Conservation (phyloP, 2,113 vertebrate species). For the Malurus elegans region DNA sequence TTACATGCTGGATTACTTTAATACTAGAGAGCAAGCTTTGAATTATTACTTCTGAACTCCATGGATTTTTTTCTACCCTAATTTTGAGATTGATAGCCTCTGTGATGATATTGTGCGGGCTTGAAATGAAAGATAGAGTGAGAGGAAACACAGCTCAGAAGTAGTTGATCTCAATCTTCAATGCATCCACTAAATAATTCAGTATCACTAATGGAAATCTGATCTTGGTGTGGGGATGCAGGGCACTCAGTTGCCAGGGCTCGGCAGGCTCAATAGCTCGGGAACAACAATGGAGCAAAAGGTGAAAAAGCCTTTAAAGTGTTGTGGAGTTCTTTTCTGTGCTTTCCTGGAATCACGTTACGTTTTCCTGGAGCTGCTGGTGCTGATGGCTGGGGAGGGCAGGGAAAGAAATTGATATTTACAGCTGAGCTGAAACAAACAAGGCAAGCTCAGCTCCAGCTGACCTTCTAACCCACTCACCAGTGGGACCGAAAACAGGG, state of each 20-base stretch:
- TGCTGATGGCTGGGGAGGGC: not conserved
- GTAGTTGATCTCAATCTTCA: slow-evolving; percentile 23
- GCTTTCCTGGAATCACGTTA: slow-evolving; percentile 37
- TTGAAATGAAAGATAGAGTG: slow-evolving; percentile 5
- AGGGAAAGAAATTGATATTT: slow-evolving; percentile 62
- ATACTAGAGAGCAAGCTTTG: not conserved
- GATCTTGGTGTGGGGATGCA: slow-evolving; percentile 2
- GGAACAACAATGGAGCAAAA: slow-evolving; percentile 53
- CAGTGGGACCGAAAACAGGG: not conserved
- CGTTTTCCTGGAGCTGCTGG: slow-evolving; percentile 31
- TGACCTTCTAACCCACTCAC: not conserved
- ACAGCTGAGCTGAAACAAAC: slow-evolving; percentile 20
- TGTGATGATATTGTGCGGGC: not conserved
- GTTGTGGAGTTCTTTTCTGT: not conserved
- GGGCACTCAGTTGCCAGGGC: slow-evolving; percentile 15
- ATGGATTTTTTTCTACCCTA: not conserved
- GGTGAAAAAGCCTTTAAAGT: slow-evolving; percentile 64
- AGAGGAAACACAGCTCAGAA: slow-evolving; percentile 3
- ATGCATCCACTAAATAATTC: slow-evolving; percentile 77
- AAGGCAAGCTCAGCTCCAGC: slow-evolving; percentile 3
- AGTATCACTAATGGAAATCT: slow-evolving; percentile 74
- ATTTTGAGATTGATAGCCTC: not conserved
- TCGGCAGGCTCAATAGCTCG: slow-evolving; percentile 44
- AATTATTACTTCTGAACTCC: not conserved
- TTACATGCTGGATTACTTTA: not conserved